These are phyloP conservation scores for Mylabris phalerata DNA, from an alignment of 1,140 invertebrate genomes.

Conservation along the genomic window DNA sequence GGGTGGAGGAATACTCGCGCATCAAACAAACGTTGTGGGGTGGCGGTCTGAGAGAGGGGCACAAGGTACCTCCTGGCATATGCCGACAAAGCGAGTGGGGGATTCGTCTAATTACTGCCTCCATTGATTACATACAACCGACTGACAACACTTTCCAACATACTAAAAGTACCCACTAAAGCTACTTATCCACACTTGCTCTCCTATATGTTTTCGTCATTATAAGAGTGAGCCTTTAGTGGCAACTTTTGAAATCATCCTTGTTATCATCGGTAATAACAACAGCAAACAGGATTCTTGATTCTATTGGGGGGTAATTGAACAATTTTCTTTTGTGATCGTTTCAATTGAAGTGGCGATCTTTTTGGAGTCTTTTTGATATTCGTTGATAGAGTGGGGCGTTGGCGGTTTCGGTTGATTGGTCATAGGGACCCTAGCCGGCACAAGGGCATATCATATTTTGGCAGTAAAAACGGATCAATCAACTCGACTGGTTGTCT, in stretches of 20 bases:
- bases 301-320: no score
- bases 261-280: no score
- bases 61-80: conserved; percentile 1
- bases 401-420: neutral
- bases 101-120: conserved; percentile 18
- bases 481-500: neutral
- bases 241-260: no score
- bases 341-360: no score
- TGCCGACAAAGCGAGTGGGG: conserved; percentile 25
- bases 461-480: neutral
- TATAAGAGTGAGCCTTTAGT: no score
- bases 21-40: conserved; percentile 10
- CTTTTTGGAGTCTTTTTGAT: no score
- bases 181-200: conserved; percentile 13
- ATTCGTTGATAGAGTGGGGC: neutral
- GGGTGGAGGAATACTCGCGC: conserved; percentile 13
- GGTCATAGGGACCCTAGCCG: neutral
- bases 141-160: conserved; percentile 3
- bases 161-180: neutral
- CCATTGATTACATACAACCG: conserved; percentile 20
- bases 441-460: neutral
- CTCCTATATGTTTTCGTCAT: no score
- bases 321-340: no score
- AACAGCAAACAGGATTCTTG: no score
- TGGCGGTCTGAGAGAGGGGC: conserved; percentile 8